These are phyloP conservation scores for Metalampra italica DNA, from an alignment of 2,888 invertebrate genomes.

Conservation along the genomic window DNA sequence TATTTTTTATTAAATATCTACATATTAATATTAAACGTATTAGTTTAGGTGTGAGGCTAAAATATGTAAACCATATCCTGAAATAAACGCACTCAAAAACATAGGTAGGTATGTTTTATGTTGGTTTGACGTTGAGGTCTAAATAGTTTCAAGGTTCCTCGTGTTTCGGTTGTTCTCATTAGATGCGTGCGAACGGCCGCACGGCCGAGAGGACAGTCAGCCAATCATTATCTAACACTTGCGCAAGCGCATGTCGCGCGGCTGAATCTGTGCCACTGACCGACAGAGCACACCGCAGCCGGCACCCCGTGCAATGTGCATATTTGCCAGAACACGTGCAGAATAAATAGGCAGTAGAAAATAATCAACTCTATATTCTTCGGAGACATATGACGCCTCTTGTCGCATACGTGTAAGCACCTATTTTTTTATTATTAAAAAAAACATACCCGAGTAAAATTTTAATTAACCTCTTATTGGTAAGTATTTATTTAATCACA, in stretches of 20 bases:
- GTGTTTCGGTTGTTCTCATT: conserved; percentile 22
- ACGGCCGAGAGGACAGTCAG: conserved; percentile 23
- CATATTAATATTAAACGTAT: too few relatives aligned
- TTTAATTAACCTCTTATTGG: too few relatives aligned
- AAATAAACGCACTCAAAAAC: neutral
- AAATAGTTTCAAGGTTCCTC: conserved; percentile 22
- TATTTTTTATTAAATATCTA: too few relatives aligned
- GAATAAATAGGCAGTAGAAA: too few relatives aligned
- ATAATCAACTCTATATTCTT: too few relatives aligned
- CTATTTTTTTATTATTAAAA: too few relatives aligned
- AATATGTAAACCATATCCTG: too few relatives aligned
- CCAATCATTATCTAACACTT: conserved; percentile 54
- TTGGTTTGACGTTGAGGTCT: neutral
- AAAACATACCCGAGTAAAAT: too few relatives aligned
- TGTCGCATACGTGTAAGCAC: too few relatives aligned
- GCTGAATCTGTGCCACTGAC: conserved; percentile 38
- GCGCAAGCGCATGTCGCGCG: conserved; percentile 29
- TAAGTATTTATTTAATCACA: too few relatives aligned
- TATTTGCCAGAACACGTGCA: neutral
- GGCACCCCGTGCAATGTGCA: neutral
- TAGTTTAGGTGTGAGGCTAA: too few relatives aligned
- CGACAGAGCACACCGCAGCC: neutral
- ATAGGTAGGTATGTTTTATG: neutral
- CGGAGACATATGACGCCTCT: too few relatives aligned
- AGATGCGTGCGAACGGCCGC: conserved; percentile 31